These are phyloP conservation scores for Eurystomus glaucurus DNA, from an alignment of 2,797 vertebrate genomes.

Conservation along the genomic window DNA sequence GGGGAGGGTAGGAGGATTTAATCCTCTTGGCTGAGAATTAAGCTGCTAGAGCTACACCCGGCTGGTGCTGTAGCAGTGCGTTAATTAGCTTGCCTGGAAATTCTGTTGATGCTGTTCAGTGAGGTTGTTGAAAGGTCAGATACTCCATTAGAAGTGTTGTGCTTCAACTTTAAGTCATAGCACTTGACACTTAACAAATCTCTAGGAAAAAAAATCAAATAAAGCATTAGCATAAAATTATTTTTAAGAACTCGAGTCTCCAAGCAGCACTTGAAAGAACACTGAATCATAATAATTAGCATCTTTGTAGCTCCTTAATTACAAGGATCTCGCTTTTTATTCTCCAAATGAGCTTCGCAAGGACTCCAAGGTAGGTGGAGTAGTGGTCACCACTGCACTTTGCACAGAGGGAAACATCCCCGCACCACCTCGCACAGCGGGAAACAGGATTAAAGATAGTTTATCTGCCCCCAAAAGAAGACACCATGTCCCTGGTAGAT, in stretches of 20 bases:
- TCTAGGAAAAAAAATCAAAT: neutral
- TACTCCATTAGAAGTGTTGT: neutral
- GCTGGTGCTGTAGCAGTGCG: neutral
- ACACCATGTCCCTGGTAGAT: neutral
- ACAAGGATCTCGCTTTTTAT: neutral
- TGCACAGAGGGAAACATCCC: neutral
- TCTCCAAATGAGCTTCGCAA: neutral
- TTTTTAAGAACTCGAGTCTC: neutral
- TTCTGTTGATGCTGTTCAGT: neutral
- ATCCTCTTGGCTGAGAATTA: slow-evolving; percentile 30
- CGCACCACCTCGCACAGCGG: neutral
- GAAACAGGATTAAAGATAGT: neutral
- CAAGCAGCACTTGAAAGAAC: neutral
- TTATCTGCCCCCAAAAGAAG: neutral
- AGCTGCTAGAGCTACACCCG: slow-evolving; percentile 12
- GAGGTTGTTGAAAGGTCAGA: slow-evolving; percentile 52
- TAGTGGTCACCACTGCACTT: neutral
- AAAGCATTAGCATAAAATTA: slow-evolving; percentile 8
- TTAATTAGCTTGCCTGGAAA: slow-evolving; percentile 59
- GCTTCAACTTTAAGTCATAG: neutral
- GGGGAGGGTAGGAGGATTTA: slow-evolving; percentile 51
- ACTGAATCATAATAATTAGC: neutral
- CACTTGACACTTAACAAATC: neutral
- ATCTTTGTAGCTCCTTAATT: neutral
- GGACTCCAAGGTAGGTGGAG: neutral